A percentile compares a stretch with the other conserved stretches of the same genome.
These are phyloP conservation scores for Oryctolagus cuniculus DNA, from an alignment of 2,113 vertebrate species.

Conservation along the genomic window mOryCun1.1 NC_091443.1:72781001-72781500, in stretches of 20 bases:
- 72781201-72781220: not conserved
- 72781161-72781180: constrained; percentile 51
- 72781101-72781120: constrained; percentile 57
- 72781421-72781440: not conserved
- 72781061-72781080: constrained; percentile 76
- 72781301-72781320: not conserved
- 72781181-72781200: not conserved
- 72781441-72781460: not conserved
- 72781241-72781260: too few relatives aligned
- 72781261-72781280: too few relatives aligned
- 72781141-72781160: constrained; percentile 60
- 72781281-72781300: not conserved
- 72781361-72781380: not conserved
- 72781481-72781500: too few relatives aligned
- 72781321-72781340: not conserved
- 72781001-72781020: constrained; percentile 68
- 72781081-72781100: constrained; percentile 72
- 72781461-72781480: not conserved
- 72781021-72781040: constrained; percentile 70
- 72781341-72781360: not conserved
- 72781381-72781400: not conserved
- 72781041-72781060: constrained; percentile 60
- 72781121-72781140: constrained; percentile 27
- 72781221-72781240: not conserved
- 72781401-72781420: not conserved